Evolutionary conservation across 1,140 invertebrate genomes (phyloP), one percentile per base, ranked within the genome.

Genomic region (Archegozetes longisetosus): DNA sequence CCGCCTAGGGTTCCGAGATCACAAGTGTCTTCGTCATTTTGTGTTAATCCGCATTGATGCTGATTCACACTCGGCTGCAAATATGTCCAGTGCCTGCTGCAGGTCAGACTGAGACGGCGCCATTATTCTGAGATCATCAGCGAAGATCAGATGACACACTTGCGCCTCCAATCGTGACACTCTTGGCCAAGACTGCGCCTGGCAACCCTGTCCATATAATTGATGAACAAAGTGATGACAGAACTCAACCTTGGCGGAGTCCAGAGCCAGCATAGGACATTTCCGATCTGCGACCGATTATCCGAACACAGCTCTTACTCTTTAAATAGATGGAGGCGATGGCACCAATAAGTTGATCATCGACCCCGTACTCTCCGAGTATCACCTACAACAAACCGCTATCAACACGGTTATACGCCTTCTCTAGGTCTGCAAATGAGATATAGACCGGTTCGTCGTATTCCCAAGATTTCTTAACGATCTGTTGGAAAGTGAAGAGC

Each of bases 391-490:
- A 22, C 51, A 22, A 22, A 26, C 22, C 51, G 12, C 51, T 12
- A 13, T 12, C 12, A 20, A 53, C 22, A 20, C 51, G 51, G 22
- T 53, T 22, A 26, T 53, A 53, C 12, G 51, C 46, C 46, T 47
- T 47, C 46, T 47, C 46, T n/a, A 47, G 46, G n/a, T 47, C 46
- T n/a, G n/a, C 46, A 22, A 53, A 53, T 12, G 12, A 20, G 12
- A 53, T 53, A 22, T 13, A 53, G 12, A 53, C 51, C 13, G 51
- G 51, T 53, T 13, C 52, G 27, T 40, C 48, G 26, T 2, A 58
- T 23, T 58, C 60, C 26, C 40, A 29, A 14, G 55, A 49, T 58
- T 58, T 61, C 47, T 61, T 53, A n/a, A 57, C 4, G 14, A 61
- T 58, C 24, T 61, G 60, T 23, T 54, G 49, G 2, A 61, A 12